phyloP scores from a whole-genome alignment of 2,113 vertebrate genomes.

The Macrotus californicus region DNA sequence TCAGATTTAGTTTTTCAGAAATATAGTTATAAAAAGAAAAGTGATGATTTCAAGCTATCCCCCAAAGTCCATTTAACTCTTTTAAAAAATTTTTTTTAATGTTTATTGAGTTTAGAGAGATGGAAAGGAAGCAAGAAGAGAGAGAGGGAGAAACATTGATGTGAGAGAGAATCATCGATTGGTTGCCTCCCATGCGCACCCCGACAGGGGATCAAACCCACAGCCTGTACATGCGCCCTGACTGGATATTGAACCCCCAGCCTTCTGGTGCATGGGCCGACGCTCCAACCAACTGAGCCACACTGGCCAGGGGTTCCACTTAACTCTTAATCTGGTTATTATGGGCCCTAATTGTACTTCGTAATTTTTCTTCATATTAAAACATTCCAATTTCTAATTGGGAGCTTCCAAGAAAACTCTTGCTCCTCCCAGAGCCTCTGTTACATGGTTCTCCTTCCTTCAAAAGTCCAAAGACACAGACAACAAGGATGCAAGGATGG shows the following conservation, averaged over 20 bases:
- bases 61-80: neutral
- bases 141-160: too few relatives aligned
- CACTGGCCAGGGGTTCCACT: neutral
- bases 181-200: too few relatives aligned
- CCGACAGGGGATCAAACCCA: too few relatives aligned
- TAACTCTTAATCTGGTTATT: neutral
- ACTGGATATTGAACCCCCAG: too few relatives aligned
- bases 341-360: neutral
- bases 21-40: neutral
- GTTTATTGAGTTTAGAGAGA: too few relatives aligned
- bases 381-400: neutral
- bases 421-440: neutral
- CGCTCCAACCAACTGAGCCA: too few relatives aligned
- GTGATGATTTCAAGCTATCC: neutral
- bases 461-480: neutral
- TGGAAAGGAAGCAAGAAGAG: too few relatives aligned
- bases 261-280: too few relatives aligned
- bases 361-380: conserved; percentile 16
- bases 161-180: too few relatives aligned
- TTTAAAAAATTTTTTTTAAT: too few relatives aligned
- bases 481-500: neutral
- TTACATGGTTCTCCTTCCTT: neutral
- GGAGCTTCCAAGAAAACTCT: neutral
- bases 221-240: too few relatives aligned
- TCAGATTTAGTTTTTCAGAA: conserved; percentile 13